Evolutionary conservation across 2,113 vertebrate species (phyloP), one percentile per base, ranked within the genome.

Genomic region (Aphyosemion australe): DNA sequence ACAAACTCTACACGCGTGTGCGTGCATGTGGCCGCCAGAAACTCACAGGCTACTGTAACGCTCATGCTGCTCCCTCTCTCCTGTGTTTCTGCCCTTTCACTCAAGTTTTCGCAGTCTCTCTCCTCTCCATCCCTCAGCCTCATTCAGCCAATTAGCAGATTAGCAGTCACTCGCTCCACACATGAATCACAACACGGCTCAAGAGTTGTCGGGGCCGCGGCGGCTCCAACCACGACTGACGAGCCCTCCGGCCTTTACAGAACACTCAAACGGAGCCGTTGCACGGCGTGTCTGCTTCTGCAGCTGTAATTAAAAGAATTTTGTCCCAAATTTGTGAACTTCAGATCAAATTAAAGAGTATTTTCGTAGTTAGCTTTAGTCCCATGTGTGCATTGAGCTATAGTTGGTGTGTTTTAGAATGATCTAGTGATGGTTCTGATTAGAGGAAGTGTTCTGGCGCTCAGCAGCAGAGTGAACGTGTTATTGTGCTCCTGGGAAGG

Each of bases 81-180:
- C 26, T 26, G 26, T 26, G 26, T 26, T 26, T 26, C 26, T 26
- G 5, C 26, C 26, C 26, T 26, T 26, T 26, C 26, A 26, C 26
- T 50, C 55, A 34, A n/a, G 43, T 51, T 72, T 61, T 59, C 34
- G 56, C 19, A 48, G 47, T 50, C 34, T 64, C 69, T 66, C 57
- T 46, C 43, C 41, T 68, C 62, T 48, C 18, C 54, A 65, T 68
- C 77, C 49, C 49, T 69, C 65, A 66, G 59, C 75, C 72, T 84
- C 53, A 43, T 87, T 86, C 70, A 41, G 79, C 80, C 85, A 91
- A 86, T 90, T 87, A 91, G 83, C 43, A 82, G 67, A 87, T 90
- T 73, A 85, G 74, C 80, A 84, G 61, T 81, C 70, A 45, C 57
- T 53, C 69, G 53, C 55, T 45, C 56, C 18, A 48, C 42, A 56